Evolutionary conservation across 1,140 invertebrate species (phyloP), one percentile per base, ranked within the genome.

Genomic region (Fopius arisanus): DNA sequence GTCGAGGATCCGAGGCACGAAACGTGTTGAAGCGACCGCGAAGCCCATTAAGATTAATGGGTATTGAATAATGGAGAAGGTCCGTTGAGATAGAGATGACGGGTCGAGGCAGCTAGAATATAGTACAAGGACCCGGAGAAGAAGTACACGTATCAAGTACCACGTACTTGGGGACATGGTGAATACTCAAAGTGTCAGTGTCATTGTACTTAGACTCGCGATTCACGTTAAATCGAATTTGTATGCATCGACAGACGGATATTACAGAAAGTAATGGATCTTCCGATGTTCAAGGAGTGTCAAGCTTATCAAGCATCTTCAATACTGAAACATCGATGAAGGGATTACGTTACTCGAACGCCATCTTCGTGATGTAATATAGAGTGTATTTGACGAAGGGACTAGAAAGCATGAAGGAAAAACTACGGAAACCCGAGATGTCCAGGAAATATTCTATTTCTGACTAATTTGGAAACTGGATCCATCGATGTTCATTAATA

Each of bases 11-110:
- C 76, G 73, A 37, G 26, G 28, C 26, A 68, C 54, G 62, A 80
- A 82, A 80, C 79, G 77, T 82, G 78, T 77, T 79, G 77, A 79
- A 80, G 72, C 76, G 77, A 79, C 77, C 76, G 79, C 75, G 75
- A 77, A 74, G 76, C 77, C 78, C 80, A 82, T 83, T 83, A 83
- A 82, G 81, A 81, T 82, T 82, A 83, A 83, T 83, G 81, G 80
- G 68, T 82, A 78, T 82, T 81, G 78, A 78, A 80, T 78, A 78
- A 75, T 74, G 76, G 80, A 80, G 78, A 81, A 68, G 78, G 77
- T 70, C 80, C 43, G 62, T 33, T 12, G 67, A 76, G 74, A 78
- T 77, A 76, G 70, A 70, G 54, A 74, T 70, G 67, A 74, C 67
- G 33, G 23, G 41, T 48, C 14, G 41, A 41, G 54, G 54, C 68